A percentile compares a stretch with the other conserved stretches of the same genome.
Evolutionary conservation across 2,888 invertebrate species (phyloP).

Genomic region (Tipula unca): DNA sequence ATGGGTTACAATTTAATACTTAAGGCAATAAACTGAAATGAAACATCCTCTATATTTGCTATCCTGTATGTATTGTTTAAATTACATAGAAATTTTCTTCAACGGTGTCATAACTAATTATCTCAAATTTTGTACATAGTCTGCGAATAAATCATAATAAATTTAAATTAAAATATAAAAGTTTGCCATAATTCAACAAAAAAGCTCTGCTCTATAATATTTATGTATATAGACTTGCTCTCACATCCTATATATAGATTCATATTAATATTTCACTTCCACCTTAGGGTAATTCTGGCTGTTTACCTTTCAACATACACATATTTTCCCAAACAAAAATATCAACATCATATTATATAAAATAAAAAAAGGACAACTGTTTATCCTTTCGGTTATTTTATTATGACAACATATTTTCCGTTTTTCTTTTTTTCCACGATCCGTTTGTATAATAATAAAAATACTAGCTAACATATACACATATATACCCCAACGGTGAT

Average conservation of each 20-base stretch:
- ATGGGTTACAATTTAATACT: too few relatives aligned
- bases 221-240: not conserved
- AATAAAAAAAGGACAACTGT: not conserved
- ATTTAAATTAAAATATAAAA: not conserved
- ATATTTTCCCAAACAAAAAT: not conserved
- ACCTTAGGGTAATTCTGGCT: not conserved
- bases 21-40: too few relatives aligned
- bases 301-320: not conserved
- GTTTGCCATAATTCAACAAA: not conserved
- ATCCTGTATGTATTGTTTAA: too few relatives aligned
- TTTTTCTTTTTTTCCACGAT: not conserved
- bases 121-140: not conserved
- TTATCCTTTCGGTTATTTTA: conserved; percentile 8
- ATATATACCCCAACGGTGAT: not conserved
- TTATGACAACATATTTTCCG: not conserved
- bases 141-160: not conserved
- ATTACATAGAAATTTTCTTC: not conserved
- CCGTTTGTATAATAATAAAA: not conserved
- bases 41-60: too few relatives aligned
- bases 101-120: not conserved
- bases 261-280: not conserved
- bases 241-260: not conserved
- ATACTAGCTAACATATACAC: not conserved
- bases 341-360: not conserved
- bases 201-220: not conserved